Percentiles rank a stretch among this genome's conserved stretches.
Conservation (phyloP, 1,140 invertebrate species). For the Ceratosolen fusciceps region DNA sequence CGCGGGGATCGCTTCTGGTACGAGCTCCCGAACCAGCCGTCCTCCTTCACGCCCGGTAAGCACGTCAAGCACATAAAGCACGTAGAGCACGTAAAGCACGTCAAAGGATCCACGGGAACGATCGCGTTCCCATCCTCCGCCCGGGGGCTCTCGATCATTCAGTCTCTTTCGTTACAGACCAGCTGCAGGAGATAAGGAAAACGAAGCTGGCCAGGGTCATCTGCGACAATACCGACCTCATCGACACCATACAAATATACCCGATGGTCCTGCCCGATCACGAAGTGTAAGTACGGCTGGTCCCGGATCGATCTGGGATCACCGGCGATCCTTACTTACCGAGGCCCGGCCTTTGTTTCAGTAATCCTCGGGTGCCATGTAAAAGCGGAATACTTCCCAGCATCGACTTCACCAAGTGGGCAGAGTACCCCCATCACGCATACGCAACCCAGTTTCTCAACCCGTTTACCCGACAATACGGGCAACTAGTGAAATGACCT, state of each 20-base stretch:
- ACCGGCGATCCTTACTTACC: no score
- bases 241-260: slow-evolving; percentile 93
- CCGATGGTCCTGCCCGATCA: slow-evolving; percentile 94
- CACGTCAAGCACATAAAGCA: neutral
- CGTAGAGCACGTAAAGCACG: neutral
- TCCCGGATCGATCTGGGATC: no score
- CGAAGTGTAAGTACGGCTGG: slow-evolving; percentile 93
- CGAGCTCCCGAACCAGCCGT: slow-evolving; percentile 92
- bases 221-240: slow-evolving; percentile 95
- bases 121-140: no score
- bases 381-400: slow-evolving; percentile 86
- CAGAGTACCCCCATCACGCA: slow-evolving; percentile 73
- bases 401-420: slow-evolving; percentile 91
- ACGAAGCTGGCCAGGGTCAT: slow-evolving; percentile 88
- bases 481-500: slow-evolving; percentile 39
- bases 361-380: slow-evolving; percentile 91
- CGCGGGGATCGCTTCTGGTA: slow-evolving; percentile 97
- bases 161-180: slow-evolving; percentile 74
- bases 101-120: neutral
- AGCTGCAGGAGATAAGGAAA: slow-evolving; percentile 92
- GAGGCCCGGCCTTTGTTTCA: slow-evolving; percentile 72
- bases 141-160: no score
- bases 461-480: slow-evolving; percentile 27
- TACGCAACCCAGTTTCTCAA: slow-evolving; percentile 18
- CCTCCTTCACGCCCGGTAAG: slow-evolving; percentile 85